Base-by-base conservation (phyloP, 30 jellyfish, hydroid and myxozoan genomes). In the Sanderia malayensis region DNA sequence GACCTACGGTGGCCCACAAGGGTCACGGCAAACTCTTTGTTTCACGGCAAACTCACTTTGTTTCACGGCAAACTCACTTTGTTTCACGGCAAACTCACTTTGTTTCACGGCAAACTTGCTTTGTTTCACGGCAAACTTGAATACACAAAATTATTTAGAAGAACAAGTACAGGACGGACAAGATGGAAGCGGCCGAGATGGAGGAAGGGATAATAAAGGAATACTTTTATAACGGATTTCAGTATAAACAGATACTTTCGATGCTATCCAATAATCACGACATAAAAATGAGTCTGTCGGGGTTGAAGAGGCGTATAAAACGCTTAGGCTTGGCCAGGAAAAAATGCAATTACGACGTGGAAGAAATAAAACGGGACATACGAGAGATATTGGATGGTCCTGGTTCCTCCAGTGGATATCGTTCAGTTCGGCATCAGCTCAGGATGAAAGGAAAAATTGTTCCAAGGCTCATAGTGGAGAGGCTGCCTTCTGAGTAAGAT, bases 1-100 rank as follows among this genome's bases (percentile, higher is more conserved):
- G n/a, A n/a, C n/a, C n/a, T n/a, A n/a, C n/a, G 52, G 52, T 37
- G 52, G 52, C 52, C 52, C 52, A 37, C 52, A 37, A 37, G 52
- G 52, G 52, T 37, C 52, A 37, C 52, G 52, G 52, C 52, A 37
- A 37, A 37, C 52, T 37, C 52, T 37, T 37, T 37, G 10, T 37
- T 13, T 37, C 13, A 13, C 52, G 52, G 52, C 52, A 37, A 37
- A 37, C 52, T 37, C 13, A 37, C 52, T 37, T 4, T 37, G 10
- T 37, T 37, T 37, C 52, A 37, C 13, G 52, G 52, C 13, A 37
- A 37, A 37, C 6, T 37, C 52, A 37, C 6, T 13, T 37, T 37
- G n/a, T 37, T 37, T 37, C 52, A 37, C 52, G 52, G 6, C 52
- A 37, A 6, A 37, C 13, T 13, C 52, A 4, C 13, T 37, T 13